Base-by-base conservation (phyloP, 2,113 vertebrate species). In the Odocoileus virginianus region DNA sequence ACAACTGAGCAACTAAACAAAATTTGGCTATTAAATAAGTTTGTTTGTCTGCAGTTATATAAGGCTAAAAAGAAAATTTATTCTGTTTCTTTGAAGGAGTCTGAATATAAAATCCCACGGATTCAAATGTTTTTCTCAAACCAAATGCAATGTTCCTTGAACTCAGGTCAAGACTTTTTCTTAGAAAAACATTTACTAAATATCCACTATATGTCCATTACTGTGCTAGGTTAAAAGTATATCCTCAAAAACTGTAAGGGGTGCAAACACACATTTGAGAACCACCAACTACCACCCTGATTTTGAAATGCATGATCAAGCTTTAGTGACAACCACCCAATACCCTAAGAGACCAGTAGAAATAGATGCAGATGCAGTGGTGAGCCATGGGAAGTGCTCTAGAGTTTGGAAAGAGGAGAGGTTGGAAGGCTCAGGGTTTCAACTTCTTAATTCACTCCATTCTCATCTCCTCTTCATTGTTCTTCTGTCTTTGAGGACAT, bases 141-240 rank as follows among this genome's bases (percentile, higher is more conserved):
- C 27, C 45, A 67, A 96, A 87, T 61, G 17, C n/a, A 90, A 30
- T 82, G n/a, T 33, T 96, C 76, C 85, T 97, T 93, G 50, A 95
- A 95, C 55, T 95, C 54, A 91, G 23, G 87, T 93, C 57, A 97
- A 91, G 36, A 64, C 85, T 94, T 94, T 96, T 94, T 86, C 50
- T 81, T 81, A 88, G 76, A 50, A 50, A 81, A 94, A 60, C 54
- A 87, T 92, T 94, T 85, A 64, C 71, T 89, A 79, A 94, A 4
- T 91, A 97, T 55, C 12, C 40, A 71, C 28, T 87, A 23, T 78
- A 43, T 40, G 28, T 36, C 82, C 86, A 16, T 93, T 64, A 52
- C 54, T 84, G 40, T 85, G 43, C 19, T 92, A 60, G 76, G 67
- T 83, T 87, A 61, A 19, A 45, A 54, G 25, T 71, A 27, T 78